Base-by-base conservation (phyloP, 2,888 invertebrate genomes). In the Eubasilissa splendida region DNA sequence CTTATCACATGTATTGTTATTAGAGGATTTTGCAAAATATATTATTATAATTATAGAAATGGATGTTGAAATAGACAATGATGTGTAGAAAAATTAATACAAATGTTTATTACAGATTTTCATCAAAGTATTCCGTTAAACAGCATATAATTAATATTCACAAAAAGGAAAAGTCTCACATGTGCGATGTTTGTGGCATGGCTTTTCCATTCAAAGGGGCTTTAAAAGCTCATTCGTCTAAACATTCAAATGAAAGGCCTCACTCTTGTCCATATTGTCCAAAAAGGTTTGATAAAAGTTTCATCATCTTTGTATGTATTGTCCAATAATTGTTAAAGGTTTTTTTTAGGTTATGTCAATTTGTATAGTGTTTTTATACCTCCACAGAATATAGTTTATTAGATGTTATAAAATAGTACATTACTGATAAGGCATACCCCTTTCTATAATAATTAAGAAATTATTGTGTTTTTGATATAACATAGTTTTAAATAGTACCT, bases 131-230 rank as follows among this genome's bases (percentile, higher is more conserved):
- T 63, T 63, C 63, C 33, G 63, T 63, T 68, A 33, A 79, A 52
- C 60, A 70, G 54, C 82, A 82, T 65, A 70, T 79, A n/a, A 76
- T 71, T 54, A 74, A 71, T 7, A 73, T 82, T 4, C 82, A 82
- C 33, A 73, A 77, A 42, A 79, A 79, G 65, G 58, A 77, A 50
- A 68, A 76, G 22, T 74, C 79, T 7, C 79, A 66, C 50, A 80
- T 82, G 10, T 82, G 82, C 42, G 80, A 82, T 33, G 70, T 80
- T 50, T 82, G 82, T 54, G 82, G 82, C 50, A 74, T 75, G 22
- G 77, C 82, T 4, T 82, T 80, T 52, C 73, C 60, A 22, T 70
- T 66, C 33, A 80, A 80, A 71, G 82, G 82, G 53, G 66, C 77
- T 58, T 65, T 82, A 33, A 74, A 75, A 75, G 82, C 74, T 53